phyloP scores from a whole-genome alignment of 2,888 invertebrate species.

The Hyposoter didymator region DNA sequence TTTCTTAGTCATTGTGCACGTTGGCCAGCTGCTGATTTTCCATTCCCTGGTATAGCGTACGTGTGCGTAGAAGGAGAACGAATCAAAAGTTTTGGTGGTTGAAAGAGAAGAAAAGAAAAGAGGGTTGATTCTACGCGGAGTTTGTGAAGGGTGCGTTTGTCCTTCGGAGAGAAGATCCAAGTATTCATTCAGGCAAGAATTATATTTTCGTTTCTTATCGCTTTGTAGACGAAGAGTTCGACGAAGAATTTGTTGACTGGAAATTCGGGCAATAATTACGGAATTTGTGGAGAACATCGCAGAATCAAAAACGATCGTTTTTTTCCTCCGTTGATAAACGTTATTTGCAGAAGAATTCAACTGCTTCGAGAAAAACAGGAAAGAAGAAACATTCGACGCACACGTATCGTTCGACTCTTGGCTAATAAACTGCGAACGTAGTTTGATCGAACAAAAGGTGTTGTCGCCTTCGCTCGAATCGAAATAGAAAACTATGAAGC shows the following conservation, averaged over 20 bases:
- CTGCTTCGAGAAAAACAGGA: background rate
- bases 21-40: constrained; percentile 42
- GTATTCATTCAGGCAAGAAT: background rate
- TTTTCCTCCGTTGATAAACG: background rate
- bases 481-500: constrained; percentile 48
- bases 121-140: background rate
- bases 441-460: constrained; percentile 26
- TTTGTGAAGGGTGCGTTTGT: background rate
- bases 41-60: background rate
- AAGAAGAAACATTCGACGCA: background rate
- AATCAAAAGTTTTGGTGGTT: constrained; percentile 11
- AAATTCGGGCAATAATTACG: background rate
- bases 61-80: constrained; percentile 12
- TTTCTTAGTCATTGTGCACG: constrained; percentile 7
- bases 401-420: background rate
- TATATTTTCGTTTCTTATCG: background rate
- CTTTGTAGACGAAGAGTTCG: background rate
- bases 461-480: constrained; percentile 29
- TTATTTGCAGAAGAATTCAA: background rate
- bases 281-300: background rate
- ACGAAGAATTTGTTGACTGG: background rate
- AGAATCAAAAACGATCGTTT: background rate
- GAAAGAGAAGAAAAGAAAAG: constrained; percentile 4
- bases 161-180: background rate
- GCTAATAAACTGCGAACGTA: background rate